A percentile compares a stretch with the other conserved stretches of the same genome.
phyloP scores from a whole-genome alignment of 2,113 vertebrate species.

The Atractosteus spatula region DNA sequence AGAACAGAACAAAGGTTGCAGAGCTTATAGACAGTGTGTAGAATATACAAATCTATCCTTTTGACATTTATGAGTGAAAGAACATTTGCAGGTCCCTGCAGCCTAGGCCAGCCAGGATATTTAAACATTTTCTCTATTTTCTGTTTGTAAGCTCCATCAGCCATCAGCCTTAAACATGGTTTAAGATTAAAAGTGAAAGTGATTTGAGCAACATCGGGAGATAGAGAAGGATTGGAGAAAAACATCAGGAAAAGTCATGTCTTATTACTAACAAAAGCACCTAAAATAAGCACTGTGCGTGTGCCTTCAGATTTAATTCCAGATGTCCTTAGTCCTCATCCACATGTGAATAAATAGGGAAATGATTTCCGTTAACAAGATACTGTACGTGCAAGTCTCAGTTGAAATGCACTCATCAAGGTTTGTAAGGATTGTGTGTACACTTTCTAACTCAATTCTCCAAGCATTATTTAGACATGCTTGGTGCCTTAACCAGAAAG shows the following conservation, averaged over 20 bases:
- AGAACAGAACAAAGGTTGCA: conserved; percentile 44
- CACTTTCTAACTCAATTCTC: conserved; percentile 59
- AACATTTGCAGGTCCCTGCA: conserved; percentile 9
- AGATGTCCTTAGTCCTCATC: conserved; percentile 50
- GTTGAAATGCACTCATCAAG: conserved; percentile 53
- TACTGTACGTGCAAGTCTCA: conserved; percentile 33
- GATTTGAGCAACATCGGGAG: conserved; percentile 34
- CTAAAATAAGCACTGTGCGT: conserved; percentile 25
- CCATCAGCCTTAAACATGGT: not conserved
- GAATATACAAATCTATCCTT: conserved; percentile 50
- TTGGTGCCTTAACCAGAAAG: conserved; percentile 47
- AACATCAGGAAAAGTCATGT: conserved; percentile 31
- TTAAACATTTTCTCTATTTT: not conserved
- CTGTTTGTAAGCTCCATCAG: not conserved
- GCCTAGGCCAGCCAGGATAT: not conserved
- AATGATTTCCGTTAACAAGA: conserved; percentile 53
- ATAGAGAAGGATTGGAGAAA: conserved; percentile 27
- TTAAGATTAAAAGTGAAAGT: conserved; percentile 20
- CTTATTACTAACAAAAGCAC: conserved; percentile 35
- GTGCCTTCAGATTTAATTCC: conserved; percentile 61
- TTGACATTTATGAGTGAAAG: conserved; percentile 16
- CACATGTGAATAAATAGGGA: conserved; percentile 52
- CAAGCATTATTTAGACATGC: conserved; percentile 52
- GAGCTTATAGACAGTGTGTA: conserved; percentile 20
- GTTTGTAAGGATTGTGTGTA: conserved; percentile 46